Evolutionary conservation across 1,140 invertebrate genomes (phyloP).

Genomic region (Polypedilum vanderplanki): DNA sequence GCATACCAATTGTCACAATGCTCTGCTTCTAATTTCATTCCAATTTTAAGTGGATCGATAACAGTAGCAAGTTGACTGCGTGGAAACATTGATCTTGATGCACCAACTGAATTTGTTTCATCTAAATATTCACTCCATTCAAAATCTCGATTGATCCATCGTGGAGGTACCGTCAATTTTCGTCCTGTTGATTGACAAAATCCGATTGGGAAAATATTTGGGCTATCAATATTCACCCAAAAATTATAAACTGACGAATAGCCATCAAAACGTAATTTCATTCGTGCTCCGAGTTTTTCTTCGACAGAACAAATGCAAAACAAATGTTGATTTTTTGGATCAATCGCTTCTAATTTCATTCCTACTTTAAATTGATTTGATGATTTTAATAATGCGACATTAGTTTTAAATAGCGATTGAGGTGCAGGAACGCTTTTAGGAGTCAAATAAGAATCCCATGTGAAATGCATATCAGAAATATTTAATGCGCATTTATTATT

Average conservation of each 20-base stretch:
- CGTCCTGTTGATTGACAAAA: conserved; percentile 82
- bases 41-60: conserved; percentile 65
- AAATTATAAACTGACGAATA: conserved; percentile 86
- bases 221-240: conserved; percentile 87
- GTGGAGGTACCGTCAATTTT: conserved; percentile 66
- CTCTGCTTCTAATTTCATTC: conserved; percentile 89
- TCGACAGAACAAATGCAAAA: conserved; percentile 83
- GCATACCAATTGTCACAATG: conserved; percentile 68
- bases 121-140: conserved; percentile 81
- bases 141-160: conserved; percentile 58
- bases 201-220: conserved; percentile 86
- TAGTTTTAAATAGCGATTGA: conserved; percentile 58
- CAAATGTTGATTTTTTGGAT: conserved; percentile 80
- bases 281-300: conserved; percentile 72
- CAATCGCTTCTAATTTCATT: conserved; percentile 91
- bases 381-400: conserved; percentile 47
- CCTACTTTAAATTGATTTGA: conserved; percentile 68
- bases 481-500: neutral
- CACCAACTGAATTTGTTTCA: conserved; percentile 64
- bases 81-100: conserved; percentile 69
- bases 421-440: conserved; percentile 47
- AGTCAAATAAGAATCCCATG: neutral
- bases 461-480: neutral
- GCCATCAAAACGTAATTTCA: conserved; percentile 88
- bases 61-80: conserved; percentile 45